Conservation (phyloP, 2,797 vertebrate species). For the Bradypus variegatus region DNA sequence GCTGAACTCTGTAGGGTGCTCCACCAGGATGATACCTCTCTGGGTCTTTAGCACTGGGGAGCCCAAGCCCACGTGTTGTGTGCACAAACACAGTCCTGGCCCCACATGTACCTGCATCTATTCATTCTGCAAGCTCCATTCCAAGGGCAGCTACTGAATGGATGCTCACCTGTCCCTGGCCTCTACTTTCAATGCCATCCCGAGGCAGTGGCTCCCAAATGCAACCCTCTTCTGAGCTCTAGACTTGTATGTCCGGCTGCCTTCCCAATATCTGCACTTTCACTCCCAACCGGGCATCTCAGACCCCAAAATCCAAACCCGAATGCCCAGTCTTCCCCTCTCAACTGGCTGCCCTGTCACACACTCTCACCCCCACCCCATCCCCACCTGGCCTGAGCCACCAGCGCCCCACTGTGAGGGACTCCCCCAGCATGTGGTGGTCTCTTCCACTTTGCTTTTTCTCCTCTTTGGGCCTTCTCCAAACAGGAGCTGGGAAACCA, state of each 20-base stretch:
- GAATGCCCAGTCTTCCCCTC: neutral
- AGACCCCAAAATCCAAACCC: neutral
- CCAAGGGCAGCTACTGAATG: neutral
- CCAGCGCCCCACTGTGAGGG: neutral
- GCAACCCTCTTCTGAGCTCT: neutral
- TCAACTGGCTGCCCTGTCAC: neutral
- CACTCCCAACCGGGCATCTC: neutral
- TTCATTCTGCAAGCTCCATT: neutral
- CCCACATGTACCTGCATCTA: neutral
- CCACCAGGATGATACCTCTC: no score
- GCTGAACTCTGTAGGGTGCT: no score
- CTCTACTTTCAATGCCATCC: neutral
- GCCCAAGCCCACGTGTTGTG: no score
- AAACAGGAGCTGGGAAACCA: neutral
- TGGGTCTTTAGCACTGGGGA: neutral
- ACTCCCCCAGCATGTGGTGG: neutral
- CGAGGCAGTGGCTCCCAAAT: neutral
- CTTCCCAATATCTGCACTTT: neutral
- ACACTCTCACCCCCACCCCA: neutral
- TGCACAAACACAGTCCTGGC: neutral
- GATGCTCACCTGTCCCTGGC: neutral
- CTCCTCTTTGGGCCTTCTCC: neutral
- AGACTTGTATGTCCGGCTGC: neutral
- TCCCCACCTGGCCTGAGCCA: neutral
- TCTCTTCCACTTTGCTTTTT: neutral